Evolutionary conservation across 2,888 invertebrate species (phyloP).

Genomic region (Ephialtes manifestator): DNA sequence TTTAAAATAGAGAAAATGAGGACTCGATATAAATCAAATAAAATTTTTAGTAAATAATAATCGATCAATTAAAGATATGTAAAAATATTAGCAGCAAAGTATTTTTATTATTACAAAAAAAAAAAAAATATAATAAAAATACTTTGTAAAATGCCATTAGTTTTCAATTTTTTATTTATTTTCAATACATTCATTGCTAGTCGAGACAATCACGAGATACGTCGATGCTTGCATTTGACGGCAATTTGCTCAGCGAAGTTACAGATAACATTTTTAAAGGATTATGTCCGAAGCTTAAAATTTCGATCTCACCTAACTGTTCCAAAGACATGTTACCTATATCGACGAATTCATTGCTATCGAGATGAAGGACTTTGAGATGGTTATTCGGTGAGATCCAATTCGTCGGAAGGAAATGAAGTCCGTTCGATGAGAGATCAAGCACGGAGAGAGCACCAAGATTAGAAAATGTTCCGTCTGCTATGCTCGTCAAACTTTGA

Average conservation of each 20-base stretch:
- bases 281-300: constrained; percentile 11
- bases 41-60: too few relatives aligned
- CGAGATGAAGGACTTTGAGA: constrained; percentile 17
- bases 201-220: not conserved
- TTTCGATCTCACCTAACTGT: not conserved
- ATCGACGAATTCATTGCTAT: constrained; percentile 29
- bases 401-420: constrained; percentile 7
- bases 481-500: constrained; percentile 16
- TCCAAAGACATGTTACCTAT: constrained; percentile 26
- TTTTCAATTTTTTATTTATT: too few relatives aligned
- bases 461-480: constrained; percentile 19
- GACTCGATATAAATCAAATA: too few relatives aligned
- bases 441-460: constrained; percentile 26
- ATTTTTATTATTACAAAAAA: too few relatives aligned
- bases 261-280: constrained; percentile 1
- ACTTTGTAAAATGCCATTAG: too few relatives aligned
- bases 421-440: constrained; percentile 30
- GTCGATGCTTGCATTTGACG: not conserved
- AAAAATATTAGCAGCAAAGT: too few relatives aligned
- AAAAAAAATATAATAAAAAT: too few relatives aligned
- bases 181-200: too few relatives aligned
- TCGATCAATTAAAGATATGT: too few relatives aligned
- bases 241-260: not conserved
- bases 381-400: constrained; percentile 5
- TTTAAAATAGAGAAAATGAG: too few relatives aligned